phyloP scores from a whole-genome alignment of 2,888 invertebrate genomes.

The Cyclophora punctaria region DNA sequence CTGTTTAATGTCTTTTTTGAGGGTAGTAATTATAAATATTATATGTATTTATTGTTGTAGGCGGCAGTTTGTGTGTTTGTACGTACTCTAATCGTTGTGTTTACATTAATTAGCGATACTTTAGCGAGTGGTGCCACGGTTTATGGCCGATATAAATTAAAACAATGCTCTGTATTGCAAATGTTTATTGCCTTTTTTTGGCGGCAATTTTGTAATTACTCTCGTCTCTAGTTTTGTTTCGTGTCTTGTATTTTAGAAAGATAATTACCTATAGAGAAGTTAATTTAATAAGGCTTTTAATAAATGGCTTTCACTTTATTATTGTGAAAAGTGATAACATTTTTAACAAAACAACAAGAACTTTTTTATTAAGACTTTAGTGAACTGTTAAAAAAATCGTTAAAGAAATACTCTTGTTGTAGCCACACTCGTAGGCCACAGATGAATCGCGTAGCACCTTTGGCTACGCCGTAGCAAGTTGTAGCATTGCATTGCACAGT shows the following conservation, averaged over 20 bases:
- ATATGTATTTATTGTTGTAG: conserved; percentile 69
- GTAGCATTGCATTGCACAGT: too few relatives aligned
- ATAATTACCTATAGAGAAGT: too few relatives aligned
- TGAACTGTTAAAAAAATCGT: too few relatives aligned
- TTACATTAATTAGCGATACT: conserved; percentile 74
- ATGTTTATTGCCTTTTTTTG: conserved; percentile 19
- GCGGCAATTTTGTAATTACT: conserved; percentile 18
- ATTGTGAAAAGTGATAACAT: too few relatives aligned
- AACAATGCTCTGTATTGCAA: conserved; percentile 33
- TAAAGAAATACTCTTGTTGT: too few relatives aligned
- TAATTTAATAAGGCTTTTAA: too few relatives aligned
- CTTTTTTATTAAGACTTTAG: too few relatives aligned
- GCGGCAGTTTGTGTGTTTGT: conserved; percentile 66
- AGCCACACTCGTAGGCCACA: too few relatives aligned
- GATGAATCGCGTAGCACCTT: too few relatives aligned
- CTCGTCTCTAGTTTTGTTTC: conserved; percentile 19
- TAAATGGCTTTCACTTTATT: too few relatives aligned
- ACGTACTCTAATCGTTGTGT: conserved; percentile 69
- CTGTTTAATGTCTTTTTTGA: conserved; percentile 67
- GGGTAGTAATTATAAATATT: conserved; percentile 70
- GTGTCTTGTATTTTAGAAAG: conserved; percentile 1
- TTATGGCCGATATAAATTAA: conserved; percentile 68
- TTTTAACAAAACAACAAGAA: too few relatives aligned
- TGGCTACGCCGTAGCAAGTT: too few relatives aligned
- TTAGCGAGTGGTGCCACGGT: conserved; percentile 57